These are phyloP conservation scores for Microhierax caerulescens DNA, from an alignment of 2,797 vertebrate species.

Conservation along the genomic window DNA sequence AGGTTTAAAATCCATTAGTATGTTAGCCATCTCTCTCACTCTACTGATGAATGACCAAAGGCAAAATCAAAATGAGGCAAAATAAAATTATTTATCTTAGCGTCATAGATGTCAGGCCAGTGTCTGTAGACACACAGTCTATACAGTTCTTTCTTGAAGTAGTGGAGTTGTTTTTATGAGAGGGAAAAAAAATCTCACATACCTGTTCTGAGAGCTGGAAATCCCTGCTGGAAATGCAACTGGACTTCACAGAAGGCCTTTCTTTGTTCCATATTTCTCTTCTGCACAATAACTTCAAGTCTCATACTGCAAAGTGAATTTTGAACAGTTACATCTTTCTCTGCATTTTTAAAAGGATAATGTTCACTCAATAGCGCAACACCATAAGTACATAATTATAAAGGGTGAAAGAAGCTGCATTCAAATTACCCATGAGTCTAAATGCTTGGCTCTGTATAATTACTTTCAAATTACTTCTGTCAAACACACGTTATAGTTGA, in stretches of 20 bases:
- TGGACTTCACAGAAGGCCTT: not conserved
- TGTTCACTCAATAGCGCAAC: slow-evolving; percentile 24
- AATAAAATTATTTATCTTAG: not conserved
- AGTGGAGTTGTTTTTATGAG: not conserved
- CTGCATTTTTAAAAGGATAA: slow-evolving; percentile 28
- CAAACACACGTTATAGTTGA: slow-evolving; percentile 50
- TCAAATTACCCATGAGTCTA: slow-evolving; percentile 61
- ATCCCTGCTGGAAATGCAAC: not conserved
- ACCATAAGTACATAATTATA: slow-evolving; percentile 43
- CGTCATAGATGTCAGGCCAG: not conserved
- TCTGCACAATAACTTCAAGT: not conserved
- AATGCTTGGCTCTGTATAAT: slow-evolving; percentile 60
- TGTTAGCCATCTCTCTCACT: not conserved
- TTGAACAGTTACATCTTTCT: slow-evolving; percentile 24
- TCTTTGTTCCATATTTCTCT: not conserved
- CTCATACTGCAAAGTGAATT: not conserved
- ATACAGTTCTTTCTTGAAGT: not conserved
- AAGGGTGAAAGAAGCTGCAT: slow-evolving; percentile 59
- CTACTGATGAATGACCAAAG: not conserved
- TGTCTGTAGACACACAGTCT: not conserved
- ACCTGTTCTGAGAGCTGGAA: not conserved
- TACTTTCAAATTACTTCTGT: slow-evolving; percentile 66
- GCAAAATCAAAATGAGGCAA: not conserved
- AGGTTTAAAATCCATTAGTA: not conserved
- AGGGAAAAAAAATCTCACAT: not conserved